Conservation (phyloP, 2,113 vertebrate species). For the Alouatta palliata region DNA sequence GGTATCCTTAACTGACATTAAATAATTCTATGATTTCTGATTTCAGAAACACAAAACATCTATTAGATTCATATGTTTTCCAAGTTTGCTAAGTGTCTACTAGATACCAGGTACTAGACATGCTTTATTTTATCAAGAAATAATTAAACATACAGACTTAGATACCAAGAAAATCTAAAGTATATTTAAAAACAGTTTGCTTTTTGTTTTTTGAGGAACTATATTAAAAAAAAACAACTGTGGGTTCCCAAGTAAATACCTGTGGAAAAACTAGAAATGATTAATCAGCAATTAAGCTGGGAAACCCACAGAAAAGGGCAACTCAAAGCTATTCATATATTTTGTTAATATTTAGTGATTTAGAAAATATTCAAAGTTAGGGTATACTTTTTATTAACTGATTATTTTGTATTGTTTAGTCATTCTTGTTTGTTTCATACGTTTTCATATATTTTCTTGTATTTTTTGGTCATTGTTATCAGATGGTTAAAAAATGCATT, state of each 20-base stretch:
- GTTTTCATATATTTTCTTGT: not conserved
- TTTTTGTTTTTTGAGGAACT: not conserved
- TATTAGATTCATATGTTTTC: not conserved
- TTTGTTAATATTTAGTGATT: not conserved
- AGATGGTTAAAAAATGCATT: not conserved
- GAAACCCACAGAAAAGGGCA: not conserved
- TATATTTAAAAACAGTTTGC: not conserved
- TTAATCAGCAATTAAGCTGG: not conserved
- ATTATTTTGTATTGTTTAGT: not conserved
- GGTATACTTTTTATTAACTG: not conserved
- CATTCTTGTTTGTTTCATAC: not conserved
- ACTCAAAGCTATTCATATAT: not conserved
- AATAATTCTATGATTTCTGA: not conserved
- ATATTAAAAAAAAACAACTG: not conserved
- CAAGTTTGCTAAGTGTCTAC: not conserved
- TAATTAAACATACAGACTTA: not conserved
- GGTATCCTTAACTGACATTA: not conserved
- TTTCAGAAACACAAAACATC: not conserved
- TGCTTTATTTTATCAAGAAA: not conserved
- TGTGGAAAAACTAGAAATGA: not conserved
- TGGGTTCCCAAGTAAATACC: not conserved
- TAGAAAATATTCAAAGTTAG: not conserved
- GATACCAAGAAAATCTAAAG: not conserved
- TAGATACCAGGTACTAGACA: not conserved
- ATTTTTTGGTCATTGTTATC: not conserved